Evolutionary conservation across 2,113 vertebrate species (phyloP).

Genomic region (Myotis davidii): DNA sequence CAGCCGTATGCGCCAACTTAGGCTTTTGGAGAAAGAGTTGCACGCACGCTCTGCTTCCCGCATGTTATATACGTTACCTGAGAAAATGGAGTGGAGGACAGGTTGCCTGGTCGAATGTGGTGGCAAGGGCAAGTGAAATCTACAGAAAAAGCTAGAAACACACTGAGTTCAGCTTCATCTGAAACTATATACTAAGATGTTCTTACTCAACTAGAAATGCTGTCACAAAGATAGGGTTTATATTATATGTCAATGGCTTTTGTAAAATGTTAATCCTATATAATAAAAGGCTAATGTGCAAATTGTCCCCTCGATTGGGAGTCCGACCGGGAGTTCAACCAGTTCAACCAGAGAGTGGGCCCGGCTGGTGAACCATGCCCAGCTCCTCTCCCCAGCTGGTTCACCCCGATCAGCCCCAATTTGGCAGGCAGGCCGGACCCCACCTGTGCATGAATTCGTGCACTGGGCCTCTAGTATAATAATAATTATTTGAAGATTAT

Average conservation of each 20-base stretch:
- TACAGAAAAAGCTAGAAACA: neutral
- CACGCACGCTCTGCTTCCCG: neutral
- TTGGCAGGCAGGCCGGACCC: no score
- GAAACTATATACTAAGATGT: neutral
- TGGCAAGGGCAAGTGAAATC: neutral
- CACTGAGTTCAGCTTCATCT: neutral
- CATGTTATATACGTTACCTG: neutral
- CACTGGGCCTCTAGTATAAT: neutral
- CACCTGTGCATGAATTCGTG: no score
- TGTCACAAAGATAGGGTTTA: neutral
- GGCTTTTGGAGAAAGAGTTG: neutral
- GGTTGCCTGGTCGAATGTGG: neutral
- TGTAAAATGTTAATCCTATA: neutral
- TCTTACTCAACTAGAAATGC: slow-evolving; percentile 26
- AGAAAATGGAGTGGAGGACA: neutral
- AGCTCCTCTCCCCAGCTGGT: no score
- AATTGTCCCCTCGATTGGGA: no score
- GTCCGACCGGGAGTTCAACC: no score
- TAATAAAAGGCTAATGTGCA: no score
- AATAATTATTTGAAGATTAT: slow-evolving; percentile 3
- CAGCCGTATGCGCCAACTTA: neutral
- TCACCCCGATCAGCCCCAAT: no score
- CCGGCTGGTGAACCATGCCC: no score
- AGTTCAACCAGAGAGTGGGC: no score
- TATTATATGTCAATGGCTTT: neutral